Percentiles rank a stretch among this genome's conserved stretches.
Conservation (phyloP, 2,888 invertebrate genomes). For the Archaeoteleia sp. region DNA sequence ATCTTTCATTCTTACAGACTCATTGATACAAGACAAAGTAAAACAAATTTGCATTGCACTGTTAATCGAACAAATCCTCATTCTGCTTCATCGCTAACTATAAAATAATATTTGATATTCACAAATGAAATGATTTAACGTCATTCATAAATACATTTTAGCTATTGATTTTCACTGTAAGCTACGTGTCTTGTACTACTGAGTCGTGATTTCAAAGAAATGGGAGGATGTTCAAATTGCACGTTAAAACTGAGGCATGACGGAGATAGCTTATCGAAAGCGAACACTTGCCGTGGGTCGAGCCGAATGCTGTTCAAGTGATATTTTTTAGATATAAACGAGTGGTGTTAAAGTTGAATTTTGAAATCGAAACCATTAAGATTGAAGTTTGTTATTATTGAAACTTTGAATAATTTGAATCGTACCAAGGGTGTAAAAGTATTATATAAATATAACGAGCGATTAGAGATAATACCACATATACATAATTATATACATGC, state of each 20-base stretch:
- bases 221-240: too few relatives aligned
- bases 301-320: slow-evolving; percentile 66
- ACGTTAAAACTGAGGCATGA: too few relatives aligned
- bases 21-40: slow-evolving; percentile 24
- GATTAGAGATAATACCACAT: slow-evolving; percentile 26
- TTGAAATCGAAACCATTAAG: slow-evolving; percentile 44
- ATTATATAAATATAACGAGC: slow-evolving; percentile 60
- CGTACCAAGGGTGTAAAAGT: slow-evolving; percentile 60
- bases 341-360: slow-evolving; percentile 48
- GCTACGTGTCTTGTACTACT: too few relatives aligned
- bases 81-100: too few relatives aligned
- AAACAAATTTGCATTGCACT: too few relatives aligned
- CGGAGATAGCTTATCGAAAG: too few relatives aligned
- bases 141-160: too few relatives aligned
- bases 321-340: slow-evolving; percentile 64
- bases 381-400: slow-evolving; percentile 64
- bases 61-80: too few relatives aligned
- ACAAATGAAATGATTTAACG: too few relatives aligned
- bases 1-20: slow-evolving; percentile 13
- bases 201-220: too few relatives aligned
- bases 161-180: too few relatives aligned
- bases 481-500: slow-evolving; percentile 52
- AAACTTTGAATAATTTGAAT: slow-evolving; percentile 64
- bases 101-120: too few relatives aligned
- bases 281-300: slow-evolving; percentile 67